Base-by-base conservation (phyloP, 1,140 invertebrate genomes). In the Megathymus violae region DNA sequence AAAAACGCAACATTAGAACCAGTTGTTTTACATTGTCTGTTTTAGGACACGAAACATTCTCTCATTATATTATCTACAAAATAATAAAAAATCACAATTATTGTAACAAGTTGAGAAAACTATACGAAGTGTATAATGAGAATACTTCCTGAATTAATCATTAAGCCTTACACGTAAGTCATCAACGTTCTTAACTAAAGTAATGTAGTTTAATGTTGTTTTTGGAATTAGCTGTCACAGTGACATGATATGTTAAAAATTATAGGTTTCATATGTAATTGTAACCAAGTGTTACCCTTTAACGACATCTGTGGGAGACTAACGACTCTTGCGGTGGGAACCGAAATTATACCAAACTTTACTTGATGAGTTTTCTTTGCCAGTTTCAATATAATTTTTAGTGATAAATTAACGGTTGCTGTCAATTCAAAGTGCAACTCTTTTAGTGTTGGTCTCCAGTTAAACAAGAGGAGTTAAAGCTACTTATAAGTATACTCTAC, bases 181-280 rank as follows among this genome's bases (percentile, higher is more conserved):
- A 31, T 31, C 9, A 31, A 31, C 19, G 19, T 31, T 31, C 9
- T 7, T 31, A 31, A 31, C 9, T 22, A 31, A 31, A 7, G 27
- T 31, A 31, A 9, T 22, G 27, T 54, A 38, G 25, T 14, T 13
- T 67, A 67, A 59, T 58, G 61, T 43, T 62, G 3, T 22, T 41
- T 40, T 41, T 54, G 58, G 44, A 67, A 64, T 62, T 47, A 58
- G 64, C 61, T 36, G 61, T 16, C n/a, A n/a, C 22, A 70, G 64
- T 62, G 67, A 73, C 61, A 78, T 82, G 75, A 81, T 82, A 78
- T 68, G 68, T 48, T 71, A 69, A 74, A 79, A 82, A 82, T 82
- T 69, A 84, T 72, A 83, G 71, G 76, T 75, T 81, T 62, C 67
- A 61, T 58, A 48, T 65, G 68, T 80, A 78, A 80, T 79, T 77